Percentiles rank a stretch among this genome's conserved stretches.
Evolutionary conservation across 2,888 invertebrate genomes (phyloP).

Genomic region (Drosophila nr. fundita): DNA sequence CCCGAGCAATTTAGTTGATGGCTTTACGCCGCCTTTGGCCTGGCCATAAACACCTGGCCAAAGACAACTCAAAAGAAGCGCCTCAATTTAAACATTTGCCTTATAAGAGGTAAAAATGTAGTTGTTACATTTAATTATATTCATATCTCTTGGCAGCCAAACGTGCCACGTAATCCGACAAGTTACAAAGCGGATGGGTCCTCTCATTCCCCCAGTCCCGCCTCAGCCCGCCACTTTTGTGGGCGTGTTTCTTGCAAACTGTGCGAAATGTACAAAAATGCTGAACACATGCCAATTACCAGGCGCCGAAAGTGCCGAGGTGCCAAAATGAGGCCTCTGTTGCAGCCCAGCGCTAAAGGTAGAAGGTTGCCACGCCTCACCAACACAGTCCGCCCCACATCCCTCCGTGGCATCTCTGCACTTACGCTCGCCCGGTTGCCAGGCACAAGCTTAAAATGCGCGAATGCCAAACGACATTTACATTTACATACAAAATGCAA

Average conservation of each 20-base stretch:
- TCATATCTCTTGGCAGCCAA: constrained; percentile 74
- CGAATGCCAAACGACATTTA: constrained; percentile 80
- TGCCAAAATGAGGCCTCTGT: constrained; percentile 76
- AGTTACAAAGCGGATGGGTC: constrained; percentile 47
- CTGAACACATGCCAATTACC: constrained; percentile 80
- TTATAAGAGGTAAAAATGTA: constrained; percentile 73
- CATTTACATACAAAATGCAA: constrained; percentile 74
- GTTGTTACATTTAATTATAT: constrained; percentile 79
- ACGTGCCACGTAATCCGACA: constrained; percentile 74
- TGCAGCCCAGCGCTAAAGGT: constrained; percentile 35
- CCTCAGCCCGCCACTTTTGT: background rate
- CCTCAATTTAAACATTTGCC: constrained; percentile 65
- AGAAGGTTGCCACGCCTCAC: constrained; percentile 52
- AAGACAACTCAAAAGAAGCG: constrained; percentile 22
- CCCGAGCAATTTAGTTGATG: constrained; percentile 72
- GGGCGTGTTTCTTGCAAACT: constrained; percentile 66
- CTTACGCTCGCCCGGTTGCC: constrained; percentile 38
- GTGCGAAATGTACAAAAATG: constrained; percentile 77
- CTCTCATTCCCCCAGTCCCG: background rate
- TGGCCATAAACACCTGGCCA: constrained; percentile 57
- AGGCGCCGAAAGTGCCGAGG: constrained; percentile 67
- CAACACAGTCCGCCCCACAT: background rate
- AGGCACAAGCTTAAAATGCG: constrained; percentile 71
- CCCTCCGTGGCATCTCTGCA: background rate
- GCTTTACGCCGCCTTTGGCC: constrained; percentile 57